Evolutionary conservation across 2,113 vertebrate species (phyloP).

Genomic region (Aptenodytes patagonicus): DNA sequence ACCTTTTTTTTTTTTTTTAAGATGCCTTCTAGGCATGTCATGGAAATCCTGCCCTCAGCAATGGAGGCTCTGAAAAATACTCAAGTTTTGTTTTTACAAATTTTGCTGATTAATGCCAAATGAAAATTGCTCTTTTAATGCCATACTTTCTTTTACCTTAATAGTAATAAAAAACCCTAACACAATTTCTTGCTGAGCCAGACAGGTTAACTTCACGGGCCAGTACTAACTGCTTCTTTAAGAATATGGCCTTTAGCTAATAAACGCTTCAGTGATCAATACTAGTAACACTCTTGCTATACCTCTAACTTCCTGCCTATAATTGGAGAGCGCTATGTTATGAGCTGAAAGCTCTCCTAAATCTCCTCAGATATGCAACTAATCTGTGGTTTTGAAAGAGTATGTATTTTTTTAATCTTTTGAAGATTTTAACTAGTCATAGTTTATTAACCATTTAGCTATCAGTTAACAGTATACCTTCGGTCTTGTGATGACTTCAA

Average conservation of each 20-base stretch:
- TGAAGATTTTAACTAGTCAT: neutral
- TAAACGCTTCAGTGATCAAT: neutral
- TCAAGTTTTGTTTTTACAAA: neutral
- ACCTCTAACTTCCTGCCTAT: neutral
- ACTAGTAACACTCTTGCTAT: neutral
- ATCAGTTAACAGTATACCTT: slow-evolving; percentile 78
- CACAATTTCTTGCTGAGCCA: neutral
- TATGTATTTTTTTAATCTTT: neutral
- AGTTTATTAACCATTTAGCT: neutral
- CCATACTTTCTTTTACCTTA: neutral
- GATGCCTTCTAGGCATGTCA: neutral
- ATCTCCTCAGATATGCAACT: neutral
- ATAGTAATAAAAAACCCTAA: neutral
- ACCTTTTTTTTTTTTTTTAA: neutral
- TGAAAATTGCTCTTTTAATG: neutral
- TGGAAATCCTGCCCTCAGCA: neutral
- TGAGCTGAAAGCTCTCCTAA: neutral
- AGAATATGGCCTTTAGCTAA: neutral
- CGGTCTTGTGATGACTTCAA: slow-evolving; percentile 95
- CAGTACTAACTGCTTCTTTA: neutral
- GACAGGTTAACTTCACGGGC: neutral
- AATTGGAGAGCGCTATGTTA: neutral
- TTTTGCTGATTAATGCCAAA: neutral
- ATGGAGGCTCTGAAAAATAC: neutral
- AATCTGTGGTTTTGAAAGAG: neutral